A percentile compares a stretch with the other conserved stretches of the same genome.
phyloP scores from a whole-genome alignment of 2,888 invertebrate genomes.

The Drosophila hamatofila region DNA sequence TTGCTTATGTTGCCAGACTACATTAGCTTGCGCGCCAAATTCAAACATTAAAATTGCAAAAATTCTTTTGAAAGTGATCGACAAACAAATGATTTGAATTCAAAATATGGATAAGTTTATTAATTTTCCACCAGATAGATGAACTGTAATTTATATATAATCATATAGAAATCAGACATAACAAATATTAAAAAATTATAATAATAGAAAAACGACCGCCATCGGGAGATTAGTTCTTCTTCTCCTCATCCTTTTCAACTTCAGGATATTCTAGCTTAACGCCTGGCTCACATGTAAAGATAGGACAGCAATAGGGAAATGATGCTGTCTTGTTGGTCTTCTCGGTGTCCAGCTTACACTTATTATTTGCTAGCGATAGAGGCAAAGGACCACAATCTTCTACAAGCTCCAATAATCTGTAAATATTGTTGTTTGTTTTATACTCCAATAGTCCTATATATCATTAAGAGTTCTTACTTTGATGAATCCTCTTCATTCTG shows the following conservation, averaged over 20 bases:
- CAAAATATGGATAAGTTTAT: conserved; percentile 1
- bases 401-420: conserved; percentile 91
- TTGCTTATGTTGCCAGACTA: background rate
- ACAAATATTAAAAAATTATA: background rate
- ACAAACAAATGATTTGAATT: background rate
- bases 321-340: conserved; percentile 95
- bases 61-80: too few relatives aligned
- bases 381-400: conserved; percentile 96
- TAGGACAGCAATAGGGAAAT: conserved; percentile 94
- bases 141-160: background rate
- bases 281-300: conserved; percentile 94
- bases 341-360: conserved; percentile 93
- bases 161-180: background rate
- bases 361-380: conserved; percentile 90
- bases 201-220: background rate
- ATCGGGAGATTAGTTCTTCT: conserved; percentile 61
- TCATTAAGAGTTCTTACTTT: conserved; percentile 70
- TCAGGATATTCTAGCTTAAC: conserved; percentile 95
- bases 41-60: background rate
- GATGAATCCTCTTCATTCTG: conserved; percentile 91
- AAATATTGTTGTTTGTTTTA: conserved; percentile 1
- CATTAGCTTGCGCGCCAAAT: background rate
- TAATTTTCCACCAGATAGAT: conserved; percentile 1
- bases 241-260: conserved; percentile 86
- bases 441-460: too few relatives aligned